Evolutionary conservation across 2,113 vertebrate species (phyloP).

Genomic region (Sturnus vulgaris): DNA sequence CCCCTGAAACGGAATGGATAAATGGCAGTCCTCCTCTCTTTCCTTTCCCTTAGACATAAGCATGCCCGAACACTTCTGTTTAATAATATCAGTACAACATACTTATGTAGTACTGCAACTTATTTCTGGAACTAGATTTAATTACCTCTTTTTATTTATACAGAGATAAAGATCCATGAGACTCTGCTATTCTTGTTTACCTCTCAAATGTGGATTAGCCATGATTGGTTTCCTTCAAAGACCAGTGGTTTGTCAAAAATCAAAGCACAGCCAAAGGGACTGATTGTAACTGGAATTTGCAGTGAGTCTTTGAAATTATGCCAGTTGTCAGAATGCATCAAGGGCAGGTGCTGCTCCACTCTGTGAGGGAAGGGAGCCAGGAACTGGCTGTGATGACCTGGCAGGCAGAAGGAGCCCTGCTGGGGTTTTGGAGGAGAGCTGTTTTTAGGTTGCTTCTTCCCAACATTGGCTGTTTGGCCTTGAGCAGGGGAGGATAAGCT

Average conservation of each 20-base stretch:
- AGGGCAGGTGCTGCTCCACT: not conserved
- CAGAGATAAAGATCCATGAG: not conserved
- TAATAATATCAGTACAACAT: not conserved
- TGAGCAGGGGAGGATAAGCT: not conserved
- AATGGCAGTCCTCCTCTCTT: not conserved
- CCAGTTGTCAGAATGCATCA: not conserved
- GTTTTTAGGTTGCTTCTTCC: not conserved
- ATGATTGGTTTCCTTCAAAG: not conserved
- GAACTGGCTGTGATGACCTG: not conserved
- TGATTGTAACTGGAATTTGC: not conserved
- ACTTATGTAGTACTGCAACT: not conserved
- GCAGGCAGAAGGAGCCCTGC: not conserved
- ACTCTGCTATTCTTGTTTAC: not conserved
- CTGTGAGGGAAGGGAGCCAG: not conserved
- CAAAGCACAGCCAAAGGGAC: not conserved
- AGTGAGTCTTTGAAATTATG: not conserved
- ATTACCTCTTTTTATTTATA: not conserved
- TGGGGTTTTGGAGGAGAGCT: not conserved
- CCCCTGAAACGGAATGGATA: not conserved
- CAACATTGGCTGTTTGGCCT: fast-evolving
- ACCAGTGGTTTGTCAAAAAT: not conserved
- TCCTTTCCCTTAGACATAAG: not conserved
- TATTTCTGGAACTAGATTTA: not conserved
- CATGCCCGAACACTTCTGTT: not conserved
- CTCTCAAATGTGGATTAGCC: not conserved